phyloP scores from a whole-genome alignment of 2,797 vertebrate species.

The Intellagama lesueurii region DNA sequence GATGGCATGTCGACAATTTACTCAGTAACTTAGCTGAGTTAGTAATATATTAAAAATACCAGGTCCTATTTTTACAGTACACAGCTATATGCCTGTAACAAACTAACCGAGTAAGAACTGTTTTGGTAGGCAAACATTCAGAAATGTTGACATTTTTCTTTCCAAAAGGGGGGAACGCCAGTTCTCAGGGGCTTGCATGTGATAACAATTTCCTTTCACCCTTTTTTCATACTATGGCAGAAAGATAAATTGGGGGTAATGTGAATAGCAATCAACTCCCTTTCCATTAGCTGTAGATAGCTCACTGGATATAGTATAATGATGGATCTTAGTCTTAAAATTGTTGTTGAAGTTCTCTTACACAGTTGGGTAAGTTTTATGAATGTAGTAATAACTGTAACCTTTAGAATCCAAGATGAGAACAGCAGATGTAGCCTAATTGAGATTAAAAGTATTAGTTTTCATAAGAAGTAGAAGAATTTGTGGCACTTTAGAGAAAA shows the following conservation, averaged over 20 bases:
- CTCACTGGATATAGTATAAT: constrained; percentile 64
- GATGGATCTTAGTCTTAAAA: constrained; percentile 64
- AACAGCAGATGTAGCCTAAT: constrained; percentile 79
- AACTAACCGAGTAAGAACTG: background rate
- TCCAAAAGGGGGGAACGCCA: background rate
- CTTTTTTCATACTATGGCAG: constrained; percentile 27
- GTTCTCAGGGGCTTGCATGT: background rate
- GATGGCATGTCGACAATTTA: constrained; percentile 1
- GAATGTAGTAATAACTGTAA: constrained; percentile 86
- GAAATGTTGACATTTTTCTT: background rate
- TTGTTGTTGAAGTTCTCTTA: constrained; percentile 73
- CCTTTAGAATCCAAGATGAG: constrained; percentile 80
- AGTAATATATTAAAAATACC: background rate
- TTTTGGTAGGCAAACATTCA: background rate
- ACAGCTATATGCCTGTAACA: background rate
- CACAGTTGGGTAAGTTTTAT: constrained; percentile 82
- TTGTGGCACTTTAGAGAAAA: constrained; percentile 65
- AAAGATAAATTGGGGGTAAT: constrained; percentile 61
- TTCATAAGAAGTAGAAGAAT: constrained; percentile 69
- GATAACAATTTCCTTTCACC: background rate
- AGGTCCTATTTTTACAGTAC: too few species aligned
- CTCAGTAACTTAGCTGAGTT: background rate
- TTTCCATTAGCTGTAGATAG: constrained; percentile 52
- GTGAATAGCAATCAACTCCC: constrained; percentile 33
- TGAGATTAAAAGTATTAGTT: constrained; percentile 83